phyloP scores from a whole-genome alignment of 1,140 invertebrate genomes.

The Limonius californicus region DNA sequence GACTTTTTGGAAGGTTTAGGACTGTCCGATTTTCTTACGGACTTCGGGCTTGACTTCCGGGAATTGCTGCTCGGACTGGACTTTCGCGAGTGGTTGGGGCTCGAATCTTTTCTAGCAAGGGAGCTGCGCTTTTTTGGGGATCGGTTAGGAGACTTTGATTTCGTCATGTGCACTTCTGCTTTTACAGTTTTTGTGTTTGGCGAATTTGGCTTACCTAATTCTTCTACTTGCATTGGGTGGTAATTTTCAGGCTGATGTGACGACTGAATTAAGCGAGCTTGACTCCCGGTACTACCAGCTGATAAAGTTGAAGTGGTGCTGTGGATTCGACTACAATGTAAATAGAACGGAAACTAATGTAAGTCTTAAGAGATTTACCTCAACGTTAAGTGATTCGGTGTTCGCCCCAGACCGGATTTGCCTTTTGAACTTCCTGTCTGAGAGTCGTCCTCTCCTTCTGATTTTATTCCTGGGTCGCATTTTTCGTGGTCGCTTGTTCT shows the following conservation, averaged over 20 bases:
- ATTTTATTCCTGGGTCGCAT: conserved; percentile 73
- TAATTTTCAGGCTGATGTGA: conserved; percentile 88
- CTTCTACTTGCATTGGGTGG: conserved; percentile 77
- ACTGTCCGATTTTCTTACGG: conserved; percentile 23
- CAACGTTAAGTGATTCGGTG: conserved; percentile 87
- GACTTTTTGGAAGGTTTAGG: conserved; percentile 26
- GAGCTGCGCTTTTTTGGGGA: conserved; percentile 30
- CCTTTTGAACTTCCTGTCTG: conserved; percentile 65
- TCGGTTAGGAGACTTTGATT: conserved; percentile 29
- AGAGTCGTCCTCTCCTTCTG: conserved; percentile 83
- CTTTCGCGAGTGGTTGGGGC: conserved; percentile 27
- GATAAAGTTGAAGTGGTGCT: conserved; percentile 91
- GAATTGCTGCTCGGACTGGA: conserved; percentile 24
- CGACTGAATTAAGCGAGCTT: conserved; percentile 88
- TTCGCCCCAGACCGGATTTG: conserved; percentile 71
- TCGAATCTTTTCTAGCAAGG: conserved; percentile 25
- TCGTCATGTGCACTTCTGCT: conserved; percentile 34
- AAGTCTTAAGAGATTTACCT: conserved; percentile 51
- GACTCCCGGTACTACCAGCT: conserved; percentile 88
- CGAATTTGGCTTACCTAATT: conserved; percentile 71
- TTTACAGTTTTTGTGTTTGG: conserved; percentile 38
- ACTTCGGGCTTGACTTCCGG: conserved; percentile 32
- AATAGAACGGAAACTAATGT: neutral
- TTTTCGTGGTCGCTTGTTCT: conserved; percentile 51
- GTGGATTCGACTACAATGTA: conserved; percentile 4